phyloP scores from a whole-genome alignment of 2,888 invertebrate species.

The Hoplodrina blanda region DNA sequence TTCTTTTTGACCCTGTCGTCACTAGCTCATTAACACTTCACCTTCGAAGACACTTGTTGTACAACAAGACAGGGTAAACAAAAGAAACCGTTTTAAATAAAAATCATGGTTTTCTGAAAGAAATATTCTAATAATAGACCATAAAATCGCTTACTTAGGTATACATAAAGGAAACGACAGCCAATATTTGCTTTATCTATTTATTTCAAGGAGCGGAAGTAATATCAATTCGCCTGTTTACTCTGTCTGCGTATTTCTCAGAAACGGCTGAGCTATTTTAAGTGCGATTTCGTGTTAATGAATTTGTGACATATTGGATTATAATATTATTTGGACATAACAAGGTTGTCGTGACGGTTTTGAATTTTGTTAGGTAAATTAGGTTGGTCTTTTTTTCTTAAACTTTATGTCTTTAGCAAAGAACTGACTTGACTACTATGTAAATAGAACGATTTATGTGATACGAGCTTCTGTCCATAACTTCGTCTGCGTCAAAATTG shows the following conservation, averaged over 20 bases:
- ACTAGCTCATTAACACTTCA: constrained; percentile 39
- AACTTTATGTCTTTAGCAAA: too few relatives aligned
- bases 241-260: constrained; percentile 24
- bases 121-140: constrained; percentile 12
- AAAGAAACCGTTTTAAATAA: constrained; percentile 38
- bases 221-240: constrained; percentile 15
- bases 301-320: constrained; percentile 38
- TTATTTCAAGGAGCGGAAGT: constrained; percentile 38
- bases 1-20: constrained; percentile 3
- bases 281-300: constrained; percentile 46
- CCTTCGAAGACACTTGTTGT: constrained; percentile 41
- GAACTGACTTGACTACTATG: not conserved
- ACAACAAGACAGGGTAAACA: constrained; percentile 30
- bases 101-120: constrained; percentile 41
- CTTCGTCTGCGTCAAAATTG: too few relatives aligned
- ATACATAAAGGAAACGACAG: constrained; percentile 19
- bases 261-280: constrained; percentile 28
- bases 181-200: constrained; percentile 19
- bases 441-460: too few relatives aligned
- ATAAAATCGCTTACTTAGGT: not conserved
- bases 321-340: constrained; percentile 16
- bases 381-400: not conserved
- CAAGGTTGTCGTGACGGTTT: constrained; percentile 23
- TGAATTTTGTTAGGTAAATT: not conserved
- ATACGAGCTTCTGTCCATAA: too few relatives aligned